Conservation (phyloP, 2,797 vertebrate species). For the Poecile montanus region DNA sequence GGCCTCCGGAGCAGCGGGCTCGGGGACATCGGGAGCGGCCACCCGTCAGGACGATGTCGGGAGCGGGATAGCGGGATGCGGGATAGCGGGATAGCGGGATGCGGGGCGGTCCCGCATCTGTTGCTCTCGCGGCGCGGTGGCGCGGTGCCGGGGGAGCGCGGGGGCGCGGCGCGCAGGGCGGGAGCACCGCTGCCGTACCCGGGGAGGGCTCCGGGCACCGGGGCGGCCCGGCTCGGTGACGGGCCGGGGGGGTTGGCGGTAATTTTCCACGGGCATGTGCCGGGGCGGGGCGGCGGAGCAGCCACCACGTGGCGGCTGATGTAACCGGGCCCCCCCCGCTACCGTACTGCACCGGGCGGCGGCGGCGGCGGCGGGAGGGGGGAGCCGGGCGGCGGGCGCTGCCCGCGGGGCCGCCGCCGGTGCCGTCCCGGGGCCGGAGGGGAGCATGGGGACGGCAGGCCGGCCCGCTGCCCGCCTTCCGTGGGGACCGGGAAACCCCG, state of each 20-base stretch:
- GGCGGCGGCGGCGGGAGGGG: background rate
- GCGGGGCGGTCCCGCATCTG: conserved; percentile 37
- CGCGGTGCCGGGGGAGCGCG: background rate
- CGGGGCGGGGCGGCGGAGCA: conserved; percentile 62
- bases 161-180: background rate
- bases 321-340: conserved; percentile 60
- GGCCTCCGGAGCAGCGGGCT: background rate
- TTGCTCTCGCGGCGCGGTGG: background rate
- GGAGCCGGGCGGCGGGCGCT: background rate
- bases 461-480: background rate
- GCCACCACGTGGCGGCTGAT: conserved; percentile 77
- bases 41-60: background rate
- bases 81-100: background rate
- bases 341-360: conserved; percentile 39
- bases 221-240: conserved; percentile 34
- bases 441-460: background rate
- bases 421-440: background rate
- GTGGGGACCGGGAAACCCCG: background rate
- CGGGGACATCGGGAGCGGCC: background rate
- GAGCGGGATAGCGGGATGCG: background rate
- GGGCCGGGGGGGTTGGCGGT: conserved; percentile 52
- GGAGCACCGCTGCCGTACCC: background rate
- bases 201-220: background rate
- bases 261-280: conserved; percentile 76
- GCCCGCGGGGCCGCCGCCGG: background rate